A percentile compares a stretch with the other conserved stretches of the same genome.
phyloP scores from a whole-genome alignment of 2,888 invertebrate genomes.

The Oscheius sp. region DNA sequence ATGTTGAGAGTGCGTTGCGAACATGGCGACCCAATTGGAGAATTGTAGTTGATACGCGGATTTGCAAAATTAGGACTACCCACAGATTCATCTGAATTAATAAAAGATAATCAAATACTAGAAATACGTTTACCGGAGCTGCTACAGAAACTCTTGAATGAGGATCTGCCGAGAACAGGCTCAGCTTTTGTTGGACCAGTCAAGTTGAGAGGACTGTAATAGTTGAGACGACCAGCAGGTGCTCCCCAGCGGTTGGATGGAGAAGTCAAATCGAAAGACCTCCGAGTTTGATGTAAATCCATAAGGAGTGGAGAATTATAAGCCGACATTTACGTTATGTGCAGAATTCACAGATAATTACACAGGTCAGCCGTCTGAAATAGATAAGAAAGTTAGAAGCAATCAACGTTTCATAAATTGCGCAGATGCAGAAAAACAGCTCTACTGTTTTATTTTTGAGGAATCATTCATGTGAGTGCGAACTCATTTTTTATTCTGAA shows the following conservation, averaged over 20 bases:
- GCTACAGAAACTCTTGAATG: slow-evolving; percentile 9
- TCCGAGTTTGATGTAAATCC: slow-evolving; percentile 7
- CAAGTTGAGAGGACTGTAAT: slow-evolving; percentile 10
- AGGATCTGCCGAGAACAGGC: neutral
- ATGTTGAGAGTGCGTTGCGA: slow-evolving; percentile 1
- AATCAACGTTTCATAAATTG: neutral
- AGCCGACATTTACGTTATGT: slow-evolving; percentile 11
- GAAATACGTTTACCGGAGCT: slow-evolving; percentile 1
- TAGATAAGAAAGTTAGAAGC: neutral
- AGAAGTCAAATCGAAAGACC: neutral
- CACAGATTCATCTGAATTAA: slow-evolving; percentile 11
- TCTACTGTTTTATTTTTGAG: too few species aligned
- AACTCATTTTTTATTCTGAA: too few species aligned
- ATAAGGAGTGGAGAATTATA: slow-evolving; percentile 12
- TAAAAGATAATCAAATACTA: neutral
- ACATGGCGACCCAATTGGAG: slow-evolving; percentile 17
- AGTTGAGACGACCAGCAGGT: slow-evolving; percentile 33
- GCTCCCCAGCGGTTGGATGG: slow-evolving; percentile 17
- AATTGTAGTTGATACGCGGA: slow-evolving; percentile 9
- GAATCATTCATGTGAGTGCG: too few species aligned
- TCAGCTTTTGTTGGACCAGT: neutral
- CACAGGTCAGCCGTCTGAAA: neutral
- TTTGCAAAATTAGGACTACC: slow-evolving; percentile 12
- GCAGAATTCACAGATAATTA: slow-evolving; percentile 13
- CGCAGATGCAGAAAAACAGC: too few species aligned